phyloP scores from a whole-genome alignment of 2,113 vertebrate species.

The Ailuropoda melanoleuca region DNA sequence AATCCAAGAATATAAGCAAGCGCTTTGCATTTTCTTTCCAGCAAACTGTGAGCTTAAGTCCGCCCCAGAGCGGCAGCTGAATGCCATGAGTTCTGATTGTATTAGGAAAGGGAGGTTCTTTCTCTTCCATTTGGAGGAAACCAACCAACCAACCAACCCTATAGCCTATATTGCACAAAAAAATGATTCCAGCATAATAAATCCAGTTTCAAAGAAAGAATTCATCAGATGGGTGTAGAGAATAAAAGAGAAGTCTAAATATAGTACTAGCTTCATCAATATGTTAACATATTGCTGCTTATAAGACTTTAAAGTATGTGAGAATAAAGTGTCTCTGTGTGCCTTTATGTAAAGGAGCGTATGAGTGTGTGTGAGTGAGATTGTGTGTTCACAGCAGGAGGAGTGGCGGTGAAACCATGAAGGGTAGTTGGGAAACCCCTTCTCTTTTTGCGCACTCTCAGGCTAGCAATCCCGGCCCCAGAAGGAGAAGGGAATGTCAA shows the following conservation, averaged over 20 bases:
- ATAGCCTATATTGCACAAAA: background rate
- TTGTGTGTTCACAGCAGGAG: background rate
- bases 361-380: background rate
- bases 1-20: background rate
- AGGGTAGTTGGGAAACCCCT: constrained; percentile 60
- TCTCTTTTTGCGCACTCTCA: background rate
- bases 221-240: background rate
- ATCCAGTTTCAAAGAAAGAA: background rate
- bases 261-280: background rate
- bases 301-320: constrained; percentile 10
- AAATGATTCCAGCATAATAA: constrained; percentile 10
- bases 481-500: background rate
- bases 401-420: background rate
- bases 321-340: background rate
- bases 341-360: background rate
- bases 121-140: background rate
- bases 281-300: background rate
- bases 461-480: background rate
- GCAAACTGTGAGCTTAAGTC: background rate
- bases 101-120: background rate
- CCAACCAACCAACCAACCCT: background rate
- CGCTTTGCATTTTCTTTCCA: background rate
- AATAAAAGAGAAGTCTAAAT: constrained; percentile 37
- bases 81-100: background rate
- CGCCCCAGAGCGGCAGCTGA: background rate